A percentile compares a stretch with the other conserved stretches of the same genome.
Evolutionary conservation across 2,888 invertebrate genomes (phyloP).

Genomic region (Lymantria dispar): DNA sequence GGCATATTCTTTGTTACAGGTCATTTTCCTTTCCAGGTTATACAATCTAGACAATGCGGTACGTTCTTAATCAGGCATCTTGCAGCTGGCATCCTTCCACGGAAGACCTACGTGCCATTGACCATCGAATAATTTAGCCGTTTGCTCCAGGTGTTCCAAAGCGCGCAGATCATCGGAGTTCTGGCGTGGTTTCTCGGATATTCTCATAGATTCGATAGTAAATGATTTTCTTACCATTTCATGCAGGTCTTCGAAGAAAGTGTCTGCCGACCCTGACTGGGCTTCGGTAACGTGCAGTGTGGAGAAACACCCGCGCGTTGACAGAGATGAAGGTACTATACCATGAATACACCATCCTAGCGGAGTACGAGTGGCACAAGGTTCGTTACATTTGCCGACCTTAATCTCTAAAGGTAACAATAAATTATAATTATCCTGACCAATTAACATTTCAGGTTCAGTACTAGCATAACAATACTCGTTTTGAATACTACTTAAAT

Average conservation of each 20-base stretch:
- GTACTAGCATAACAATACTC: neutral
- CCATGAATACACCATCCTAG: neutral
- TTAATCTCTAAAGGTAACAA: slow-evolving; percentile 1
- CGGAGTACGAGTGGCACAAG: neutral
- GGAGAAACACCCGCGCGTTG: neutral
- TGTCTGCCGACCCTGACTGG: neutral
- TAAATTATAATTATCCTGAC: slow-evolving; percentile 5
- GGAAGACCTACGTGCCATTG: slow-evolving; percentile 2
- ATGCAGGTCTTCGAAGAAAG: neutral
- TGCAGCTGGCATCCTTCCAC: neutral
- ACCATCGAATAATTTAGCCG: neutral
- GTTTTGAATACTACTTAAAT: neutral
- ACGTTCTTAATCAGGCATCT: neutral
- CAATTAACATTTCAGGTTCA: slow-evolving; percentile 3
- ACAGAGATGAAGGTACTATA: neutral
- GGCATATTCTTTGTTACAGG: neutral
- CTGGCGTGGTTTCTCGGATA: slow-evolving; percentile 1
- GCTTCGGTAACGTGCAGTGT: neutral
- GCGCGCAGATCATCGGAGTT: slow-evolving; percentile 3
- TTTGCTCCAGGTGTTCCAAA: neutral
- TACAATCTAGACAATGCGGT: neutral
- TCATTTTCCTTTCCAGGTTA: neutral
- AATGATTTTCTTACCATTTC: slow-evolving; percentile 3
- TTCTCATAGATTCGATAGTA: slow-evolving; percentile 2
- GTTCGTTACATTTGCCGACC: too few relatives aligned